Base-by-base conservation (phyloP, 2,797 vertebrate species). In the Peromyscus attwateri region DNA sequence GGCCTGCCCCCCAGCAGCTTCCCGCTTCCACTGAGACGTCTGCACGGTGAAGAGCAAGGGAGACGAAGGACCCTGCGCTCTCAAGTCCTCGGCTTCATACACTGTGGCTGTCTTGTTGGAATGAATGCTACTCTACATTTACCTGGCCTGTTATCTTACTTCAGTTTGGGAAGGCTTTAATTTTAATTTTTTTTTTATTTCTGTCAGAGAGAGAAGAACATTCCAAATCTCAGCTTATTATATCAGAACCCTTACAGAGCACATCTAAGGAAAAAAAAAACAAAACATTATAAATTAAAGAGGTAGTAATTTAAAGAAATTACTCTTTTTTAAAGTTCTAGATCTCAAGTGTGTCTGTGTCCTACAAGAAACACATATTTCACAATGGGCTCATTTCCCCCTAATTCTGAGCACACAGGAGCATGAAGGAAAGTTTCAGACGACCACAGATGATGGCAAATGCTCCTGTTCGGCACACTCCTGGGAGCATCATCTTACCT, bases 271-370 rank as follows among this genome's bases (percentile, higher is more conserved):
- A 92, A 96, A 40, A 97, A 40, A 97, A 95, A 96, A 79, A 4
- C 95, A 91, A 97, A 96, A 95, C 92, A 92, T 43, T 90, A 57
- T 84, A 96, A 97, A 94, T 37, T 84, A 95, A 43, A 43, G 70
- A 98, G 43, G 95, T 70, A 91, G 57, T 96, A 97, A 98, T 87
- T 90, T 93, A 97, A 97, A 97, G 81, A 91, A 98, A 97, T 96
- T 97, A 96, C 93, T 93, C 77, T 97, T 93, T 88, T 73, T 96
- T 97, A 94, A 95, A 34, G 84, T 97, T 94, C 97, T 87, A 92
- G 70, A 91, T 95, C 93, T 91, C 64, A 91, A 95, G 95, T 97
- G 68, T 73, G 83, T 66, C 87, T 97, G 55, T 23, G 70, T 97
- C 80, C 87, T 89, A 95, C 16, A 52, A 95, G 49, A 62, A 83